Evolutionary conservation across 2,797 vertebrate species (phyloP).

Genomic region (Alcedo quadribrachys): DNA sequence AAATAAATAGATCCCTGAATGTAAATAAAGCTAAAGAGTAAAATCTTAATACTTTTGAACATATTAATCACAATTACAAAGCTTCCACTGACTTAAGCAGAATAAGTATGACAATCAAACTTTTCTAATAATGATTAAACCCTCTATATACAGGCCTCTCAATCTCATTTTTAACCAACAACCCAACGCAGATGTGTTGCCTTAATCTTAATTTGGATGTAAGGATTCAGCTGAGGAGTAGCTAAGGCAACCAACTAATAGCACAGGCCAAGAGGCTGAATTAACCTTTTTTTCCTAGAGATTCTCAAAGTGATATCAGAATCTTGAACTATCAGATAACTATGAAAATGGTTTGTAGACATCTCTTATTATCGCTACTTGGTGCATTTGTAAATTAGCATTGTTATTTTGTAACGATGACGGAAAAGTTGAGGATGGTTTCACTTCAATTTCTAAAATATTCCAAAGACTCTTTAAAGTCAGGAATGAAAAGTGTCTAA

Average conservation of each 20-base stretch:
- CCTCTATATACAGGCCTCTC: background rate
- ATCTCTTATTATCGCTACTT: background rate
- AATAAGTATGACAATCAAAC: background rate
- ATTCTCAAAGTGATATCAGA: background rate
- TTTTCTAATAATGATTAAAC: background rate
- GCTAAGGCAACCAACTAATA: conserved; percentile 8
- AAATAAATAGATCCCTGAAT: background rate
- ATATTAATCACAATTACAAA: background rate
- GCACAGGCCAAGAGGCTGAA: background rate
- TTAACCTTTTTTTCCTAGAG: background rate
- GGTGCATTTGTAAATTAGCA: background rate
- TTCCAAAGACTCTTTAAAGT: background rate
- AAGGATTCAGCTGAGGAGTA: background rate
- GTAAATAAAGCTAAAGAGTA: background rate
- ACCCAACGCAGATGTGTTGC: background rate
- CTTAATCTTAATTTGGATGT: background rate
- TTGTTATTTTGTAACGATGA: background rate
- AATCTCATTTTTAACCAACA: background rate
- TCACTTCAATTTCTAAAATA: background rate
- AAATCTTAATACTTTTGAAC: background rate
- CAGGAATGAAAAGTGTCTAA: background rate
- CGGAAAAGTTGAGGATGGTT: background rate
- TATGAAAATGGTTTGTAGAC: background rate
- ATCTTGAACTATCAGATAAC: background rate
- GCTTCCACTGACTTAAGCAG: background rate